Conservation (phyloP, 2,797 vertebrate species). For the Falco cherrug region DNA sequence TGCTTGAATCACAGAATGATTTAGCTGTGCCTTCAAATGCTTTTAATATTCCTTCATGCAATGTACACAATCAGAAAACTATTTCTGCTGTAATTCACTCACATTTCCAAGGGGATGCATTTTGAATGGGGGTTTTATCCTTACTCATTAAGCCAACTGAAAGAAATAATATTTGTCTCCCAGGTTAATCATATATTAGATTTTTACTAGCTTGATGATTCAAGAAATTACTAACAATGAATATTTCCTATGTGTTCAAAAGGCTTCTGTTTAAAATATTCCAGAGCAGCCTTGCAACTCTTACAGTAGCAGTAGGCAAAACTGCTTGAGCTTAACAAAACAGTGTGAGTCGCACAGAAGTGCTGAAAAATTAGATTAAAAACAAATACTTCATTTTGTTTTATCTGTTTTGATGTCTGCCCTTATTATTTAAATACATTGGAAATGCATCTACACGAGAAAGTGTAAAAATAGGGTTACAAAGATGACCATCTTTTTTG, state of each 20-base stretch:
- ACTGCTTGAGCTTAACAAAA: background rate
- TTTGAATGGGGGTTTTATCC: background rate
- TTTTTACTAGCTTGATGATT: background rate
- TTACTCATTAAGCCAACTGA: background rate
- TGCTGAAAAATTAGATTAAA: background rate
- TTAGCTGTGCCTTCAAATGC: slow-evolving; percentile 29
- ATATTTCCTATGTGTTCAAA: background rate
- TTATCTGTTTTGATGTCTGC: background rate
- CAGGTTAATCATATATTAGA: background rate
- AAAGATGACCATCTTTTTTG: background rate
- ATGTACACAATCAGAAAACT: background rate
- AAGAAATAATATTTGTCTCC: background rate
- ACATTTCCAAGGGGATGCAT: background rate
- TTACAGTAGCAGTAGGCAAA: background rate
- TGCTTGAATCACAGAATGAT: slow-evolving; percentile 15
- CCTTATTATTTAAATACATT: background rate
- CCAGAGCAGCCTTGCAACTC: background rate
- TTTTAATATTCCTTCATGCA: slow-evolving; percentile 28
- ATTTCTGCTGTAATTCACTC: background rate
- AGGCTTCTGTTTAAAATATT: background rate
- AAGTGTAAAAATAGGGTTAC: background rate
- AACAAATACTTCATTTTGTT: background rate
- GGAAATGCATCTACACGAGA: background rate
- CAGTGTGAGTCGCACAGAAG: background rate
- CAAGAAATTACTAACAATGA: background rate